These are phyloP conservation scores for Hermaeophaga mercurialis DNA, from an alignment of 2,888 invertebrate genomes.

Conservation along the genomic window DNA sequence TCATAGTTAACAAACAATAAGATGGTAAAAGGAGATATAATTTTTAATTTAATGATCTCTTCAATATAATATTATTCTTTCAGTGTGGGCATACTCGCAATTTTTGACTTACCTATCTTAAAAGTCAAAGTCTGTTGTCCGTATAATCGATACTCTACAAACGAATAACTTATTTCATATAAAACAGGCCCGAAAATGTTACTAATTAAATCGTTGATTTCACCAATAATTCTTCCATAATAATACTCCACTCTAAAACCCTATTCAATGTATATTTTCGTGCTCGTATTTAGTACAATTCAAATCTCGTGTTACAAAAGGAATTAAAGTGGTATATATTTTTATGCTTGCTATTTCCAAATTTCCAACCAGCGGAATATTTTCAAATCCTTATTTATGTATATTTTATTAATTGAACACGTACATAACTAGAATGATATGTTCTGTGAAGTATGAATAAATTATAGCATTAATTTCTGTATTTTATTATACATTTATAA, in stretches of 20 bases:
- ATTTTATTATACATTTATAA: too few relatives aligned
- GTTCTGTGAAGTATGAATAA: background rate
- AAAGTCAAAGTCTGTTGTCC: too few relatives aligned
- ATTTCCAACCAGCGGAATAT: background rate
- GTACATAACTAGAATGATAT: background rate
- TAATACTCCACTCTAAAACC: too few relatives aligned
- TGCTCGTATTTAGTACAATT: too few relatives aligned
- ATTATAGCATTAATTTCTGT: constrained; percentile 1
- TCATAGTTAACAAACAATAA: constrained; percentile 11
- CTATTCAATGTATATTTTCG: too few relatives aligned
- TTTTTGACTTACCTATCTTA: constrained; percentile 10
- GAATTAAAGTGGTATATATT: background rate
- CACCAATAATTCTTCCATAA: too few relatives aligned
- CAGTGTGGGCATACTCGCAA: background rate
- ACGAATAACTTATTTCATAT: too few relatives aligned
- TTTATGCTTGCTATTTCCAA: background rate
- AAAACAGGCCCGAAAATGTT: too few relatives aligned
- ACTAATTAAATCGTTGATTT: too few relatives aligned
- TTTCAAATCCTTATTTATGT: background rate
- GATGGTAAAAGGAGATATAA: constrained; percentile 11
- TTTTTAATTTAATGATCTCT: constrained; percentile 12
- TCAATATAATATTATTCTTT: constrained; percentile 5
- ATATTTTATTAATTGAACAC: constrained; percentile 1
- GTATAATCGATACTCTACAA: too few relatives aligned
- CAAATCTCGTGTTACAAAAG: too few relatives aligned